Conservation (phyloP, 2,113 vertebrate genomes). For the Garra rufa region DNA sequence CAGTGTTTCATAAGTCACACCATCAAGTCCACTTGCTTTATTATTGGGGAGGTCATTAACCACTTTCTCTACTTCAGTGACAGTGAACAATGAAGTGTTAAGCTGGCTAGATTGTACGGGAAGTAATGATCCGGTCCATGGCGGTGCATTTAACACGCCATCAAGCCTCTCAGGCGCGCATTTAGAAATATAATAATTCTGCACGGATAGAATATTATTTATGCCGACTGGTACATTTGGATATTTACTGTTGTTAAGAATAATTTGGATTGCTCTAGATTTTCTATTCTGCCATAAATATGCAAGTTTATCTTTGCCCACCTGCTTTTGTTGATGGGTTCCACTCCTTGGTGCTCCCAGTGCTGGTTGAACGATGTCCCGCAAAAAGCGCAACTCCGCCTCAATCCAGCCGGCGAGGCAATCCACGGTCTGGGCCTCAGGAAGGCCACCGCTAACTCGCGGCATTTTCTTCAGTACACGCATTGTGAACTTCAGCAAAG, state of each 20-base stretch:
- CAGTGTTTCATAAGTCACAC: no score
- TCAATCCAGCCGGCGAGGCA: neutral
- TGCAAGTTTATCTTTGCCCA: neutral
- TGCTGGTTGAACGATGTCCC: neutral
- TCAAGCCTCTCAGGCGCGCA: no score
- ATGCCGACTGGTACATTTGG: no score
- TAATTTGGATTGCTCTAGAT: slow-evolving; percentile 13
- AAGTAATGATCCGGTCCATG: no score
- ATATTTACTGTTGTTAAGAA: neutral
- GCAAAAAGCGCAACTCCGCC: neutral
- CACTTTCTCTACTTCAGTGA: no score
- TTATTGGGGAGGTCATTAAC: no score
- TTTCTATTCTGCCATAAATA: slow-evolving; percentile 5
- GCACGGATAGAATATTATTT: no score
- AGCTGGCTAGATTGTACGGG: no score
- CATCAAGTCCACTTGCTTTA: no score
- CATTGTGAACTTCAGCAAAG: neutral
- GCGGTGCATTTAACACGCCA: no score
- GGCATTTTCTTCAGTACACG: neutral
- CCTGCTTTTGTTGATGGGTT: neutral
- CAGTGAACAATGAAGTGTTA: no score
- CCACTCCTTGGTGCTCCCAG: neutral
- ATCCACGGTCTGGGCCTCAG: neutral
- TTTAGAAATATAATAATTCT: no score
- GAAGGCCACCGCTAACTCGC: neutral